Percentiles rank a stretch among this genome's conserved stretches.
Conservation (phyloP, 2,888 invertebrate genomes). For the Xylocampa areola region DNA sequence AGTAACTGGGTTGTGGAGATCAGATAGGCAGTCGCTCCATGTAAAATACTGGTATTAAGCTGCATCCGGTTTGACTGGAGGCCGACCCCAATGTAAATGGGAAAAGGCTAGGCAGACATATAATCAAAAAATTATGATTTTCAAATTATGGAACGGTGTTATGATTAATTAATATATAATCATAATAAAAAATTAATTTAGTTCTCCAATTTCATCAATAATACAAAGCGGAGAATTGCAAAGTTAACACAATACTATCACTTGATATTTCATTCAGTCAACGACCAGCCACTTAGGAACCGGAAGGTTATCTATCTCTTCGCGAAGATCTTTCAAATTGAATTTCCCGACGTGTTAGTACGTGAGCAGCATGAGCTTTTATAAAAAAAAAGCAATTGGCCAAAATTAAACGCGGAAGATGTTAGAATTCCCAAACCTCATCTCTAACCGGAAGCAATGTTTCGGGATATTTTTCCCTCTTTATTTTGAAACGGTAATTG, state of each 20-base stretch:
- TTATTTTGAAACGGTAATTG: neutral
- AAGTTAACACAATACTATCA: neutral
- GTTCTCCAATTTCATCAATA: neutral
- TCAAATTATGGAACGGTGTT: no score
- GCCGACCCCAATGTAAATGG: no score
- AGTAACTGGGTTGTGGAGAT: no score
- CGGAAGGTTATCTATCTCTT: neutral
- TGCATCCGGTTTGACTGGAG: no score
- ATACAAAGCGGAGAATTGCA: neutral
- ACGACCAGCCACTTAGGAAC: neutral
- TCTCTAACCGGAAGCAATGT: neutral
- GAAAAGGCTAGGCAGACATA: no score
- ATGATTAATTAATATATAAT: no score
- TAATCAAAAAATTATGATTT: no score
- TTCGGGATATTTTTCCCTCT: neutral
- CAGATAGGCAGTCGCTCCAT: no score
- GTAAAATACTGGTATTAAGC: no score
- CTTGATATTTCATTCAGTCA: neutral
- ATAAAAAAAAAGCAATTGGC: conserved; percentile 20
- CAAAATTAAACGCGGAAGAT: conserved; percentile 4
- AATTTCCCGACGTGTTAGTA: conserved; percentile 15
- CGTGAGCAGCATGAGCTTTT: conserved; percentile 12
- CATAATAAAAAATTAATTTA: no score
- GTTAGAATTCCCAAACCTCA: neutral
- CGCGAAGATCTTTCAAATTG: conserved; percentile 9